Conservation (phyloP, 2,113 vertebrate genomes). For the Tangachromis dhanisi region DNA sequence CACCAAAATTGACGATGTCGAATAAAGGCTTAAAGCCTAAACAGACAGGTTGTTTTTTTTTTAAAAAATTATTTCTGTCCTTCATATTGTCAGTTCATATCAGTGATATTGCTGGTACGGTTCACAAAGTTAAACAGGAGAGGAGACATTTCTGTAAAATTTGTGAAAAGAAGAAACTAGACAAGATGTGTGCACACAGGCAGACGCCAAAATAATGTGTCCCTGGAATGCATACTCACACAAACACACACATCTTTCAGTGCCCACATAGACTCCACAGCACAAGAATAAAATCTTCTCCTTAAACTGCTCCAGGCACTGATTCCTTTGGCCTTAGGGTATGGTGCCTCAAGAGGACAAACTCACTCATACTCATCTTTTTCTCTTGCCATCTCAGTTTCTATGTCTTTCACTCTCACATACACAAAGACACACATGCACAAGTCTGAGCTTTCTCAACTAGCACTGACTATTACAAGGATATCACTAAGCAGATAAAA, state of each 20-base stretch:
- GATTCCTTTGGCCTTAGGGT: slow-evolving; percentile 34
- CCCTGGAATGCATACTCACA: not conserved
- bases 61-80: not conserved
- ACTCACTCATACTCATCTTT: not conserved
- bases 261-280: not conserved
- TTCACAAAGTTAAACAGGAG: not conserved
- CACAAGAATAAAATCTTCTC: not conserved
- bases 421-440: not conserved
- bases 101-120: not conserved
- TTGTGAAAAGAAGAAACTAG: not conserved
- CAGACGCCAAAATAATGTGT: not conserved
- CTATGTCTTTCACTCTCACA: not conserved
- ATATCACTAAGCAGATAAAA: not conserved
- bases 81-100: not conserved
- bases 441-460: not conserved
- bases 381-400: not conserved
- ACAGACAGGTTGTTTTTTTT: not conserved
- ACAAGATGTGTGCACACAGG: not conserved
- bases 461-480: not conserved
- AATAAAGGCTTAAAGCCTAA: not conserved
- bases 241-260: not conserved
- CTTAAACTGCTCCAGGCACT: slow-evolving; percentile 28
- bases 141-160: not conserved
- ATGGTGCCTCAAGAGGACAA: slow-evolving; percentile 11
- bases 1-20: not conserved